These are phyloP conservation scores for Herminia tarsipennalis DNA, from an alignment of 2,888 invertebrate species.

Conservation along the genomic window DNA sequence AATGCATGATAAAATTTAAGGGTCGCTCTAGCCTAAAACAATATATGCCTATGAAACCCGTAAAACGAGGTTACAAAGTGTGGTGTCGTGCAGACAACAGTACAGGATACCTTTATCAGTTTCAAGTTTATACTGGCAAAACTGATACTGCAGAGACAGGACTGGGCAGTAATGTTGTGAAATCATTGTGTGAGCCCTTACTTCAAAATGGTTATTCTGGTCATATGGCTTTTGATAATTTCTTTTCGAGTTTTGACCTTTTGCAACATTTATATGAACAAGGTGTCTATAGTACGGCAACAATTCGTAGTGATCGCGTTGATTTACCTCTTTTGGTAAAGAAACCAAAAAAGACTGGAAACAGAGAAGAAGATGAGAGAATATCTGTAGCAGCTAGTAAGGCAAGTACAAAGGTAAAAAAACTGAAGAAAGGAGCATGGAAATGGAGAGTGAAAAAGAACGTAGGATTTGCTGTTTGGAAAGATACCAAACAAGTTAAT, in stretches of 20 bases:
- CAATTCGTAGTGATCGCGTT: slow-evolving; percentile 8
- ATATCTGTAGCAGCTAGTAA: slow-evolving; percentile 1
- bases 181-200: slow-evolving; percentile 13
- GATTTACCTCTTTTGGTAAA: slow-evolving; percentile 19
- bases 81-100: slow-evolving; percentile 13
- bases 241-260: slow-evolving; percentile 12
- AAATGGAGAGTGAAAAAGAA: slow-evolving; percentile 16
- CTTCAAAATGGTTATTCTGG: slow-evolving; percentile 12
- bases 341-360: slow-evolving; percentile 14
- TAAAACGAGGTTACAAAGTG: slow-evolving; percentile 13
- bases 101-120: slow-evolving; percentile 18
- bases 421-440: slow-evolving; percentile 9
- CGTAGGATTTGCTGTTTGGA: slow-evolving; percentile 16
- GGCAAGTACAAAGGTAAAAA: slow-evolving; percentile 1
- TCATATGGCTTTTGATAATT: slow-evolving; percentile 23
- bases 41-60: slow-evolving; percentile 12
- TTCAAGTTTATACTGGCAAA: slow-evolving; percentile 21
- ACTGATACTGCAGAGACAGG: slow-evolving; percentile 13
- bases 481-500: slow-evolving; percentile 16
- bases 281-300: slow-evolving; percentile 11
- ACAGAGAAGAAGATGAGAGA: slow-evolving; percentile 8
- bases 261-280: slow-evolving; percentile 14
- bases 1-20: slow-evolving; percentile 16
- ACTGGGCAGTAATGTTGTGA: slow-evolving; percentile 16
- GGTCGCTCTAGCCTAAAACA: slow-evolving; percentile 10